A percentile compares a stretch with the other conserved stretches of the same genome.
Conservation (phyloP, 2,888 invertebrate species). For the Catonia carolina region DNA sequence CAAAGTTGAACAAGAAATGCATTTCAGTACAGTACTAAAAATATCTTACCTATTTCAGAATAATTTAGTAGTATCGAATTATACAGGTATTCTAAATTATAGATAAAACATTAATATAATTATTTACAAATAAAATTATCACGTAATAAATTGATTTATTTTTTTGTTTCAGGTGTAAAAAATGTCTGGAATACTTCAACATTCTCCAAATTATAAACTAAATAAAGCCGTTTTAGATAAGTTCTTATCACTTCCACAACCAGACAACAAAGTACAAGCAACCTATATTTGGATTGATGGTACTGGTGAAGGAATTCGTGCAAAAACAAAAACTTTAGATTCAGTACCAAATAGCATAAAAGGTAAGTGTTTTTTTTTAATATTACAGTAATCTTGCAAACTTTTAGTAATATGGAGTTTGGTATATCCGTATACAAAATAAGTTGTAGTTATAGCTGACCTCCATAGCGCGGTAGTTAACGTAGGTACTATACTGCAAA, state of each 20-base stretch:
- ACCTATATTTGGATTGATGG: slow-evolving; percentile 96
- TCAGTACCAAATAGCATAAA: slow-evolving; percentile 69
- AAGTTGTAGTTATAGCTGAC: too few species aligned
- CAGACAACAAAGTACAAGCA: slow-evolving; percentile 69
- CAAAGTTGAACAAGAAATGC: too few species aligned
- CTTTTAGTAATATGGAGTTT: background rate
- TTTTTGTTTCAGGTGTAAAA: slow-evolving; percentile 2
- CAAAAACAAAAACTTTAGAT: slow-evolving; percentile 81
- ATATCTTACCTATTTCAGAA: too few species aligned
- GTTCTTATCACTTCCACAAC: slow-evolving; percentile 71
- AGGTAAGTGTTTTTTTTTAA: slow-evolving; percentile 50
- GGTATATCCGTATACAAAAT: background rate
- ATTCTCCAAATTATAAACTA: slow-evolving; percentile 77
- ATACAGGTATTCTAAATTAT: too few species aligned
- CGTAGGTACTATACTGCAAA: too few species aligned
- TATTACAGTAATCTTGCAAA: background rate
- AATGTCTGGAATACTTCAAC: slow-evolving; percentile 43
- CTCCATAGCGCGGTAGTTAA: too few species aligned
- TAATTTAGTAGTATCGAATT: too few species aligned
- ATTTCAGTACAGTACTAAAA: too few species aligned
- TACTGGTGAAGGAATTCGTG: slow-evolving; percentile 66
- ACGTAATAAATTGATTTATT: background rate
- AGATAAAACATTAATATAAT: too few species aligned
- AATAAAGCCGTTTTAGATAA: slow-evolving; percentile 66
- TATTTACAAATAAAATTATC: too few species aligned